Base-by-base conservation (phyloP, 1,140 invertebrate species). In the Calliopsis andreniformis region DNA sequence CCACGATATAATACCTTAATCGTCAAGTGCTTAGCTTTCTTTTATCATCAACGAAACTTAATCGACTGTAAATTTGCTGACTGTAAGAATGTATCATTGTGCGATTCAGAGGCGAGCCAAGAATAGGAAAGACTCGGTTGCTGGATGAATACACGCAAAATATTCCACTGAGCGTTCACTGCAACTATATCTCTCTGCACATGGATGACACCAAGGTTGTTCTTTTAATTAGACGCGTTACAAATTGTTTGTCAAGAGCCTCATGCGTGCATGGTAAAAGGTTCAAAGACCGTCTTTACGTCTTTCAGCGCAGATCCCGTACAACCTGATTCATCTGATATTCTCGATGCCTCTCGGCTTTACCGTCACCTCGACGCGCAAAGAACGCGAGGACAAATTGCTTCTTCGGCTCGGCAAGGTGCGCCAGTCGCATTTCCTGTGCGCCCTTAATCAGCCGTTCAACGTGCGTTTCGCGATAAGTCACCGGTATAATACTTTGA, bases 101-200 rank as follows among this genome's bases (percentile, higher is more conserved):
- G 42, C 67, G 56, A 88, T 78, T 69, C 87, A 91, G 93, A 87
- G 93, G 94, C 14, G 92, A 93, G 35, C 88, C 92, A 8, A 89
- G 92, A 78, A 90, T 93, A 18, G 94, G 94, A 3, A 95, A 94
- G 89, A 93, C 92, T 0, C 91, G 94, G 78, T 85, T 95, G 16
- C 82, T 94, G 5, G 91, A 94, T 47, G 94, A 95, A 91, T 89
- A 94, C 30, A 86, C 92, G 7, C 87, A 89, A 63, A 71, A 91
- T 4, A 91, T 92, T 16, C 92, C 93, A 3, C 77, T 76, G 51
- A 80, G 82, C 39, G 81, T 93, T 7, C 88, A 88, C 3, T 87
- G 88, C 4, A 91, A 92, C 71, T 92, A 88, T 56, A 90, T 93
- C 47, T 80, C 85, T 8, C 66, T 92, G n/a, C 79, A 80, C 1